These are phyloP conservation scores for Spodoptera exigua DNA, from an alignment of 2,888 invertebrate genomes.

Conservation along the genomic window DNA sequence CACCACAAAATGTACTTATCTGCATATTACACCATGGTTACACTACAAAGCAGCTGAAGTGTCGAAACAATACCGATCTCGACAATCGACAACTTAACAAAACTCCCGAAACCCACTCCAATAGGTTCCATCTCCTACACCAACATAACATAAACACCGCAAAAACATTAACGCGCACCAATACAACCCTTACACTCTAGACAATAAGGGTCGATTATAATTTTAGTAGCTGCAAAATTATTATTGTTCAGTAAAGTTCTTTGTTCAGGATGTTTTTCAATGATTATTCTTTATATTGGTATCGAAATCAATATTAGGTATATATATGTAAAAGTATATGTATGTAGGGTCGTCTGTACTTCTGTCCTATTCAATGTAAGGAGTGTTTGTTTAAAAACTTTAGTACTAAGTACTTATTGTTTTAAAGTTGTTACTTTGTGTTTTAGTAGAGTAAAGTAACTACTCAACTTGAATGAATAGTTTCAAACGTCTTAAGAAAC, in stretches of 20 bases:
- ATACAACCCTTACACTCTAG: constrained; percentile 31
- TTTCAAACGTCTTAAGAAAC: constrained; percentile 1
- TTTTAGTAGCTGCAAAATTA: constrained; percentile 16
- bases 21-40: constrained; percentile 54
- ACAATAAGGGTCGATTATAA: constrained; percentile 13
- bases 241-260: constrained; percentile 59
- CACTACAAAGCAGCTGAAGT: constrained; percentile 72
- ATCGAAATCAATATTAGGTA: constrained; percentile 51
- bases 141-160: constrained; percentile 19
- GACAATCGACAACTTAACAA: constrained; percentile 67
- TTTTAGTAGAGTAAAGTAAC: constrained; percentile 12
- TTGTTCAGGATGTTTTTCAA: constrained; percentile 70
- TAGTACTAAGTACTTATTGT: constrained; percentile 24
- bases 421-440: constrained; percentile 15
- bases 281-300: constrained; percentile 66
- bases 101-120: constrained; percentile 73
- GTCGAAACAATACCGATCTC: constrained; percentile 77
- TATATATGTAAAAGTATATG: too few relatives aligned
- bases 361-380: constrained; percentile 33
- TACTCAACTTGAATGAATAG: constrained; percentile 5
- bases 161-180: constrained; percentile 11
- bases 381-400: constrained; percentile 32
- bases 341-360: constrained; percentile 23
- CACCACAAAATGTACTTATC: constrained; percentile 7
- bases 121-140: constrained; percentile 62